Conservation (phyloP, 2,113 vertebrate species). For the Fukomys damarensis region DNA sequence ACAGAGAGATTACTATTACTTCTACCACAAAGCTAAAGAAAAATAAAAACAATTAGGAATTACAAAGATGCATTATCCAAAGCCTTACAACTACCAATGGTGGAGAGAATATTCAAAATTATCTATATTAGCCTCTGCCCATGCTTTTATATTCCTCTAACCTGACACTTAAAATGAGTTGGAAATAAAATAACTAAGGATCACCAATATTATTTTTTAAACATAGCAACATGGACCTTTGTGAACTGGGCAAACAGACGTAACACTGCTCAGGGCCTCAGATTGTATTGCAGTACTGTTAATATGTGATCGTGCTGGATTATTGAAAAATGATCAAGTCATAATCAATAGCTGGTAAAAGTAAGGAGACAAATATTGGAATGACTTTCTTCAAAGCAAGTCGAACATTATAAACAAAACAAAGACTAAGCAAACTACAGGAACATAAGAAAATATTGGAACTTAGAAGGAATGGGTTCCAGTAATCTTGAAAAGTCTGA, state of each 20-base stretch:
- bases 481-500: background rate
- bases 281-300: background rate
- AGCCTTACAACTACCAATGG: background rate
- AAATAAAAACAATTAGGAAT: background rate
- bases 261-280: background rate
- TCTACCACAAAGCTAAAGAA: background rate
- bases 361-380: background rate
- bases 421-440: background rate
- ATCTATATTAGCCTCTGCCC: background rate
- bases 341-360: background rate
- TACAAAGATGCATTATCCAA: background rate
- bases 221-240: background rate
- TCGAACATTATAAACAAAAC: background rate
- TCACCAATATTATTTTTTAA: background rate
- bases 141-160: background rate
- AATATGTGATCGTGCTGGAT: background rate
- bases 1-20: background rate
- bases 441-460: background rate
- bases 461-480: background rate
- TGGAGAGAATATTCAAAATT: background rate
- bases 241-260: background rate
- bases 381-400: slow-evolving; percentile 8
- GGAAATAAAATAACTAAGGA: background rate
- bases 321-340: background rate
- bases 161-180: background rate